Evolutionary conservation across 2,888 invertebrate species (phyloP), one percentile per base, ranked within the genome.

Genomic region (Gastracanthus pulcherrimus): DNA sequence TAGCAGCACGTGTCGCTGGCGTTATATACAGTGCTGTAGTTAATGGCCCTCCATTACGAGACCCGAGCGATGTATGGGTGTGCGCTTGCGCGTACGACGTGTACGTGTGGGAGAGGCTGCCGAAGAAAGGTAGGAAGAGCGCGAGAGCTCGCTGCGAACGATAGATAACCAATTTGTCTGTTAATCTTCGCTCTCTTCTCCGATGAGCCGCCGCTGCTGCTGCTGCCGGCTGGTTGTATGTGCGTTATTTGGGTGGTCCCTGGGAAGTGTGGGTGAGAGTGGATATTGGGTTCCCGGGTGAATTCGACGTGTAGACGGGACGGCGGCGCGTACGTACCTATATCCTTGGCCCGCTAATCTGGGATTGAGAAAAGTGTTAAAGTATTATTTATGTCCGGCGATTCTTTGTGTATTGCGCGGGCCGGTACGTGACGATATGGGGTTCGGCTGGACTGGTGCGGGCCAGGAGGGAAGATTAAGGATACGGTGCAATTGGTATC

Each of bases 21-120:
- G 82, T n/a, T n/a, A n/a, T 83, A 60, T 83, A 60, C 23, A 58
- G 26, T 26, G 77, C 80, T 83, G 84, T 87, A 82, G 88, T 89
- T 89, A 89, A 89, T 87, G 87, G 85, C 86, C 31, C 84, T 86
- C 86, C 86, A 87, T 89, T 89, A 89, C 86, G 84, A 86, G 84
- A 84, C 83, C 58, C 62, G 36, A 75, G 6, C 3, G 36, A 23
- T n/a, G 23, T 29, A 5, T 45, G 26, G 6, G 34, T 41, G 45
- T 9, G 6, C 11, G 36, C 11, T 13, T 38, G 26, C 23, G 29
- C 7, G 16, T 2, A 4, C 41, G 19, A n/a, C n/a, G n/a, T n/a
- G 26, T 23, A 16, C 26, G 64, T 3, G 19, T 2, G 11, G 2
- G 11, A 13, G 19, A 3, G 38, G 11, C 66, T n/a, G n/a, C 11